A percentile compares a stretch with the other conserved stretches of the same genome.
Conservation (phyloP, 2,888 invertebrate genomes). For the Drosophila diplacantha region DNA sequence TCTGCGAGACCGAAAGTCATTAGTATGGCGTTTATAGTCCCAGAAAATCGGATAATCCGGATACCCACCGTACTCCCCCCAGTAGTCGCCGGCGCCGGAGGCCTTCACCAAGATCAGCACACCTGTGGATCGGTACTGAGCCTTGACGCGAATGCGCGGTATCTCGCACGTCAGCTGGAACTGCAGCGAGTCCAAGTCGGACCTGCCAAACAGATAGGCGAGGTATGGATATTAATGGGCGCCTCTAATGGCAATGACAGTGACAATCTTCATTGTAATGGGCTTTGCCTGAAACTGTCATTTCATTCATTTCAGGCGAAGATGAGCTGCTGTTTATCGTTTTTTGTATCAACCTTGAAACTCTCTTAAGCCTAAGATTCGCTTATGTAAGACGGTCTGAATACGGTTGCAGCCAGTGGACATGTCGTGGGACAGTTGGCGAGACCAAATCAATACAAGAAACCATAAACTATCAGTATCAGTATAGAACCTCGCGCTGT, state of each 20-base stretch:
- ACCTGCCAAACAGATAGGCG: conserved; percentile 78
- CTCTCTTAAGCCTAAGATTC: conserved; percentile 25
- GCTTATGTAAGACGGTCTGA: conserved; percentile 16
- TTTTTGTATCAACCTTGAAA: conserved; percentile 37
- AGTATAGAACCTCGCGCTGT: background rate
- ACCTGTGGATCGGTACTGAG: conserved; percentile 89
- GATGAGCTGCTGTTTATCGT: conserved; percentile 41
- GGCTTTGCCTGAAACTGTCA: conserved; percentile 42
- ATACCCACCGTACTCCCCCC: conserved; percentile 89
- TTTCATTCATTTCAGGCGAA: conserved; percentile 46
- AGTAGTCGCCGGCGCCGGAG: conserved; percentile 91
- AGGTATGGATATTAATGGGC: conserved; percentile 21
- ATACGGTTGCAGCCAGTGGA: background rate
- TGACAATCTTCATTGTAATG: conserved; percentile 47
- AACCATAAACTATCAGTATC: background rate
- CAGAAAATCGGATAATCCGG: background rate
- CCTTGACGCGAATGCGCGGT: conserved; percentile 87
- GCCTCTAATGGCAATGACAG: conserved; percentile 49
- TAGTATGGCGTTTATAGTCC: conserved; percentile 1
- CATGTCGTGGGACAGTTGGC: conserved; percentile 8
- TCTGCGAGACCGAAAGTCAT: conserved; percentile 79
- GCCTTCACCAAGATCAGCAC: conserved; percentile 88
- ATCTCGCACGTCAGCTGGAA: conserved; percentile 89
- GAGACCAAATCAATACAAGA: background rate
- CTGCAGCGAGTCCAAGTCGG: conserved; percentile 87